Base-by-base conservation (phyloP, 2,797 vertebrate species). In the Oryzias dopingdopingensis region DNA sequence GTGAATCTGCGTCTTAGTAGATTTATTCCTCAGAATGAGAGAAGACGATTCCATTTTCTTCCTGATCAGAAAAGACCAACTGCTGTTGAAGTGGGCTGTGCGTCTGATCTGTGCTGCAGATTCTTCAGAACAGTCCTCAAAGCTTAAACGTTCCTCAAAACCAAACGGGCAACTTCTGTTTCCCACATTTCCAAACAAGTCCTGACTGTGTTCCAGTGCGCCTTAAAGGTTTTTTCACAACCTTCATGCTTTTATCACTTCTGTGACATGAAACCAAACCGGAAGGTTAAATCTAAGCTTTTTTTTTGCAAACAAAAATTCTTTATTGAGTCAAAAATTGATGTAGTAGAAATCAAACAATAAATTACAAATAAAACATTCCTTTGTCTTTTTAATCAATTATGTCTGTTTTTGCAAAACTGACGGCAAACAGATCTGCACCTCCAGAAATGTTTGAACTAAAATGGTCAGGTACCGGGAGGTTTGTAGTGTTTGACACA, bases 221-320 rank as follows among this genome's bases (percentile, higher is more conserved):
- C 10, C 26, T 26, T 5, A 26, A 2, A 26, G 26, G 32, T 37
- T 37, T 13, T 14, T 47, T 14, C 12, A 47, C 12, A 12, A 4
- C 12, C 17, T 18, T 10, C 12, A 47, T 4, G 1, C 17, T 37
- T 51, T 18, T 20, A 2, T 2, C 8, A 63, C 5, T 46, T 43
- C 45, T 4, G 1, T 67, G 52, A 3, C 24, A 0, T 1, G 51
- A 20, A 29, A 1, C 5, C 3, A 18, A 47, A 47, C 18, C 4
- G 5, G 5, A 43, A 67, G 62, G 40, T 55, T 46, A 3, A 24
- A 42, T 80, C 72, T 71, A n/a, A 67, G 75, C 29, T 66, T 66
- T 65, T 46, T 40, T 18, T 64, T 63, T 15, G 62, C 7, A 49
- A 68, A 76, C 51, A 72, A 69, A 78, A 61, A 50, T 32, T 51